Evolutionary conservation across 1,140 invertebrate genomes (phyloP).

Genomic region (Papilio glaucus): DNA sequence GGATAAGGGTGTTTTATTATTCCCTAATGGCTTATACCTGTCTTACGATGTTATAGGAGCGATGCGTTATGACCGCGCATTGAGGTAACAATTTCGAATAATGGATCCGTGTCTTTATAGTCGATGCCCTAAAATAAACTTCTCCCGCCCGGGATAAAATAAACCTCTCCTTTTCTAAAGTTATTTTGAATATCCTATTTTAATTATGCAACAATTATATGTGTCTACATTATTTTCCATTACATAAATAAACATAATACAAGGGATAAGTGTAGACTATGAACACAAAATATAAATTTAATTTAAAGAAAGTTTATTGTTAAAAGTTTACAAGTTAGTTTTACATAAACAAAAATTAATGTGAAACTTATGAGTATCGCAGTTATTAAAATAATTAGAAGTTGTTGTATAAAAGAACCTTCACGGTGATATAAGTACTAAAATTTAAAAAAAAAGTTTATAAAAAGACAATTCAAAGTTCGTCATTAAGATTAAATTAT

Average conservation of each 20-base stretch:
- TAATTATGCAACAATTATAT: neutral
- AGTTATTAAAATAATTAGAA: too few species aligned
- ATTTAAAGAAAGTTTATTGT: too few species aligned
- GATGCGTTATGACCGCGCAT: slow-evolving; percentile 76
- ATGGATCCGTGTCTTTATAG: slow-evolving; percentile 73
- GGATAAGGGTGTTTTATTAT: slow-evolving; percentile 82
- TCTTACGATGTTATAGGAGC: slow-evolving; percentile 65
- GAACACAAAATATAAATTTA: neutral
- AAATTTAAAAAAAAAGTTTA: too few species aligned
- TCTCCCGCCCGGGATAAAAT: neutral
- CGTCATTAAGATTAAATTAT: too few species aligned
- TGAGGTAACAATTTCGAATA: slow-evolving; percentile 75
- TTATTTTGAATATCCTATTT: neutral
- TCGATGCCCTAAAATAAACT: slow-evolving; percentile 40
- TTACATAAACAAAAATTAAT: too few species aligned
- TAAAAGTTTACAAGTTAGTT: too few species aligned
- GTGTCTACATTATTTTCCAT: too few species aligned
- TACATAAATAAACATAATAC: too few species aligned
- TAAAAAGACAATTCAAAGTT: too few species aligned
- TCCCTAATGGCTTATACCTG: slow-evolving; percentile 82
- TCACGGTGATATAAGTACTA: too few species aligned
- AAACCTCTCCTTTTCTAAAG: neutral
- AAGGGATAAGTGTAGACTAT: neutral
- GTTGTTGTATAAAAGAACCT: too few species aligned
- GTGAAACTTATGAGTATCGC: too few species aligned